These are phyloP conservation scores for Pogonocichla stellata DNA, from an alignment of 2,113 vertebrate genomes.

Conservation along the genomic window DNA sequence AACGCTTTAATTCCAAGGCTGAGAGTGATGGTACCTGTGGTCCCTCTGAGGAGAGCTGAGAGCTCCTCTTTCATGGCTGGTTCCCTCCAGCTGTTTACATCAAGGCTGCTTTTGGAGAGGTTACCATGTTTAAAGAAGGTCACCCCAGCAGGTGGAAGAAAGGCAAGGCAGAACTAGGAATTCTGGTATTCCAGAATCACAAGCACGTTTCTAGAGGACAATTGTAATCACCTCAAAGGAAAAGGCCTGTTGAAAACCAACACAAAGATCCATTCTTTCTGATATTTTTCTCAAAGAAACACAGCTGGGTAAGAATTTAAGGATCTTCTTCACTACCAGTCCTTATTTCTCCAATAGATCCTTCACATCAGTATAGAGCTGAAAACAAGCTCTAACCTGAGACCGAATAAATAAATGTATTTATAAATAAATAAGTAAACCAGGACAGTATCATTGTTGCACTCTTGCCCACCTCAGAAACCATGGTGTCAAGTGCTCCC, in stretches of 20 bases:
- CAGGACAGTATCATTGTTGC: accelerated
- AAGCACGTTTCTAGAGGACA: neutral
- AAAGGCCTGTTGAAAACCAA: neutral
- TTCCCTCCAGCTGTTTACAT: neutral
- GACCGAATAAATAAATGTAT: neutral
- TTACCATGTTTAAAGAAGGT: neutral
- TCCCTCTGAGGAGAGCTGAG: neutral
- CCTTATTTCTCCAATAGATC: neutral
- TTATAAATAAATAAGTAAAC: neutral
- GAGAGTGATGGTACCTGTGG: accelerated
- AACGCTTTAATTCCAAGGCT: neutral
- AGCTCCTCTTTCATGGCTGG: neutral
- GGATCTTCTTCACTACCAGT: neutral
- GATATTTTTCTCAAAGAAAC: neutral
- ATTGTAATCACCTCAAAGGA: neutral
- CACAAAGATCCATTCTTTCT: neutral
- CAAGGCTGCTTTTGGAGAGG: neutral
- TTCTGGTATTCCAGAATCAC: neutral
- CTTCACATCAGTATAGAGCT: neutral
- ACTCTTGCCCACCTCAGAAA: neutral
- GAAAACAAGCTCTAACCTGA: neutral
- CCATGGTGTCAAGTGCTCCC: neutral
- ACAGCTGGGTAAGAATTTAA: neutral
- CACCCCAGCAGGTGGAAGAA: neutral
- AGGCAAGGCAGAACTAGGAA: neutral